phyloP scores from a whole-genome alignment of 2,797 vertebrate genomes.

The Clarias platycephalus region DNA sequence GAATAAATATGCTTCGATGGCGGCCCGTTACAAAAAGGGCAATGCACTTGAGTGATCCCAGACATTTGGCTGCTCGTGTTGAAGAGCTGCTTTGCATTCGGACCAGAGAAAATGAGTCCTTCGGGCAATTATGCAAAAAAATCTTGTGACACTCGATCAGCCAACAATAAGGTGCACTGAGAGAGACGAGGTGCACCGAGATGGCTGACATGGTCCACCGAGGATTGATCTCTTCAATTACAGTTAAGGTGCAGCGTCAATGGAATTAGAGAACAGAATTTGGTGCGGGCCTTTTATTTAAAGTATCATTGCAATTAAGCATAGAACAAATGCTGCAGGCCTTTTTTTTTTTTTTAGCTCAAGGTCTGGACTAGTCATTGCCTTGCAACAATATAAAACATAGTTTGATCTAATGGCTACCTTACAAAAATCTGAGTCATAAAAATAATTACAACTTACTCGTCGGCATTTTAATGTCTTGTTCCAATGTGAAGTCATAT shows the following conservation, averaged over 20 bases:
- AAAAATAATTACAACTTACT: not conserved
- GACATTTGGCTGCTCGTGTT: slow-evolving; percentile 13
- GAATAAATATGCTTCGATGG: slow-evolving; percentile 4
- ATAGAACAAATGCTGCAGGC: not conserved
- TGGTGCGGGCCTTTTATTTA: slow-evolving; percentile 46
- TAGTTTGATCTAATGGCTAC: not conserved
- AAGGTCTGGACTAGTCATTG: not conserved
- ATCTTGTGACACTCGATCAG: not conserved
- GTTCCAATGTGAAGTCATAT: not conserved
- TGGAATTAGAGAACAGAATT: slow-evolving; percentile 61
- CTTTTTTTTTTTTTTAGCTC: not conserved
- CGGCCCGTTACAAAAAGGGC: slow-evolving; percentile 9
- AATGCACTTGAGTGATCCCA: slow-evolving; percentile 19
- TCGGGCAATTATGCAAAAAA: slow-evolving; percentile 57
- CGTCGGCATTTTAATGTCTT: not conserved
- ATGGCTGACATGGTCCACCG: not conserved
- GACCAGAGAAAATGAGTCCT: slow-evolving; percentile 39
- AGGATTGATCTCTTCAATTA: slow-evolving; percentile 66
- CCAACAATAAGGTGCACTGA: not conserved
- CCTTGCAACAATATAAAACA: not conserved
- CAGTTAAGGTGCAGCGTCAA: slow-evolving; percentile 63
- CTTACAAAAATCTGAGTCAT: not conserved
- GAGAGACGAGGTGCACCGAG: not conserved
- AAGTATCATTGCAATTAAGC: slow-evolving; percentile 10
- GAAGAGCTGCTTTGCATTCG: slow-evolving; percentile 15